Percentiles rank a stretch among this genome's conserved stretches.
Conservation (phyloP, 2,113 vertebrate genomes). For the Myrmecophaga tridactyla region DNA sequence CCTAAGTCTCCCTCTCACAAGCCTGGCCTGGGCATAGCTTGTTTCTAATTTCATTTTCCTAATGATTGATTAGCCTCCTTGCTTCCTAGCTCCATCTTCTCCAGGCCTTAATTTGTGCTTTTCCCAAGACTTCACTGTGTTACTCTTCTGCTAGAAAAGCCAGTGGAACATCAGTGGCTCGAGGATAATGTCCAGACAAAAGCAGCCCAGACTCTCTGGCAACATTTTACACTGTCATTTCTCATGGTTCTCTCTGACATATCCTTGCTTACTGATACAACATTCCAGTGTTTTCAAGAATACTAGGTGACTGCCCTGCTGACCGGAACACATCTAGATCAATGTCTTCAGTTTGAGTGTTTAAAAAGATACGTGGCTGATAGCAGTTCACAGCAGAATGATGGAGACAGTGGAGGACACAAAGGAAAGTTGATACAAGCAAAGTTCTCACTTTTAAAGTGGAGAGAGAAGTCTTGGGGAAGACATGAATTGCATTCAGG, state of each 20-base stretch:
- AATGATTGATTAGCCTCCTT: background rate
- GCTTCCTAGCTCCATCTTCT: background rate
- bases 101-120: background rate
- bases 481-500: background rate
- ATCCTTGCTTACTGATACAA: background rate
- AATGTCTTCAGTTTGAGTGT: fast-evolving
- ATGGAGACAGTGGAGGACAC: background rate
- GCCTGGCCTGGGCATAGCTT: background rate
- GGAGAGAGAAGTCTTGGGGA: background rate
- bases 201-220: fast-evolving
- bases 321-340: background rate
- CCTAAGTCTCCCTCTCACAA: fast-evolving
- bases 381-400: fast-evolving
- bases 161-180: background rate
- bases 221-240: no score
- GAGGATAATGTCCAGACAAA: fast-evolving
- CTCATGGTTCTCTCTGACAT: background rate
- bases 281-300: background rate
- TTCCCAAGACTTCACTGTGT: background rate
- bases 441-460: fast-evolving
- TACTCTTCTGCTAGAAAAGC: fast-evolving
- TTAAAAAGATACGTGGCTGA: background rate
- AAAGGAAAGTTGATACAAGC: fast-evolving
- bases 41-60: background rate
- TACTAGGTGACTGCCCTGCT: background rate